Evolutionary conservation across 2,113 vertebrate genomes (phyloP).

Genomic region (Chamaea fasciata): DNA sequence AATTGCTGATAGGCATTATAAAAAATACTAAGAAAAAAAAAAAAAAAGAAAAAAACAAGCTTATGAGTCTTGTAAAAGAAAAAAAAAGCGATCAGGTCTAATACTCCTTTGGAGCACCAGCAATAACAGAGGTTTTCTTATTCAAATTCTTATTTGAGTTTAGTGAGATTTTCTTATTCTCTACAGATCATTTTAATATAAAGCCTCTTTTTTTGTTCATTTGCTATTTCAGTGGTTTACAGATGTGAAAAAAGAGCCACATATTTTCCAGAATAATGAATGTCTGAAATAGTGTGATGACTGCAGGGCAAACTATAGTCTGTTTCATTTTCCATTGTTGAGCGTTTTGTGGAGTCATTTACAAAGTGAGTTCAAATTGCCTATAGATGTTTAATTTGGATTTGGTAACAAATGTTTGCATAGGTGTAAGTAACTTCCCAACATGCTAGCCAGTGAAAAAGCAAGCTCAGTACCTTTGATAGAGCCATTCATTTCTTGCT

Average conservation of each 20-base stretch:
- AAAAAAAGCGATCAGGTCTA: neutral
- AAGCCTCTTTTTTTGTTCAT: neutral
- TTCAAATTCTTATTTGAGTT: neutral
- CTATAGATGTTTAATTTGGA: neutral
- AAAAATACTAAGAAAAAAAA: neutral
- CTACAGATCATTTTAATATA: neutral
- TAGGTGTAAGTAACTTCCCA: neutral
- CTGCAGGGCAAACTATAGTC: neutral
- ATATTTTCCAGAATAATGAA: neutral
- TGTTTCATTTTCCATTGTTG: neutral
- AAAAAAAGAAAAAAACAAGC: neutral
- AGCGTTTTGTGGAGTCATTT: neutral
- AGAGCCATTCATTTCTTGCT: neutral
- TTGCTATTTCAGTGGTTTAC: neutral
- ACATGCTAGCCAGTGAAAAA: neutral
- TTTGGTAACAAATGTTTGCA: neutral
- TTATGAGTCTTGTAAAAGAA: neutral
- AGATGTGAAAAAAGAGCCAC: neutral
- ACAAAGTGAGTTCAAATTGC: neutral
- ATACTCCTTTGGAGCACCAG: neutral
- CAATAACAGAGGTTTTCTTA: neutral
- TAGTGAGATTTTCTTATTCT: neutral
- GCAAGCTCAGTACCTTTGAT: neutral
- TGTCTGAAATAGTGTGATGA: neutral
- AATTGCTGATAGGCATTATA: neutral